Evolutionary conservation across 2,888 invertebrate species (phyloP).

Genomic region (Sycophila texana): DNA sequence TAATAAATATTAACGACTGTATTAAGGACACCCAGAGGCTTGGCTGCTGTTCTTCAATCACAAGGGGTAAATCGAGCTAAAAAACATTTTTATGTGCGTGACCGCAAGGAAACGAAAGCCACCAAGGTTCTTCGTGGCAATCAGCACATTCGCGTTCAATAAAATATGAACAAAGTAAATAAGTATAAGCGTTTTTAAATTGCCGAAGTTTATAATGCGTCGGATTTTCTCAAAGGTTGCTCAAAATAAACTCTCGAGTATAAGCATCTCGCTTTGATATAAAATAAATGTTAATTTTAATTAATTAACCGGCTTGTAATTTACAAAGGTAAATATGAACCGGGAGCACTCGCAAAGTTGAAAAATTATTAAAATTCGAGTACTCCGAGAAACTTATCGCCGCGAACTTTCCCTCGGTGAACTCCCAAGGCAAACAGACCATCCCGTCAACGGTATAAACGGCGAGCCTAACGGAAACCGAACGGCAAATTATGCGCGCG

Average conservation of each 20-base stretch:
- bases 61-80: neutral
- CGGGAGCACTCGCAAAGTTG: slow-evolving; percentile 7
- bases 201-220: too few species aligned
- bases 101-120: too few species aligned
- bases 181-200: too few species aligned
- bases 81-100: neutral
- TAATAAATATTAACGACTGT: slow-evolving; percentile 34
- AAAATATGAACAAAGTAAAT: too few species aligned
- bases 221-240: too few species aligned
- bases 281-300: slow-evolving; percentile 14
- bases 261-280: neutral
- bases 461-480: slow-evolving; percentile 28
- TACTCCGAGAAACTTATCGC: slow-evolving; percentile 25
- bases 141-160: too few species aligned
- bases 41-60: too few species aligned
- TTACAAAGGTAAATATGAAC: neutral
- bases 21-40: neutral
- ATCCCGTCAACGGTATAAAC: slow-evolving; percentile 20
- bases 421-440: slow-evolving; percentile 33
- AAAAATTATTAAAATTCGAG: slow-evolving; percentile 37
- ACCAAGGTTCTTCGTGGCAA: too few species aligned
- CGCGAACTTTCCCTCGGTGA: slow-evolving; percentile 15
- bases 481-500: slow-evolving; percentile 15
- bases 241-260: neutral
- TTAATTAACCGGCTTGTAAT: neutral